phyloP scores from a whole-genome alignment of 2,113 vertebrate genomes.

The Thermophis baileyi region DNA sequence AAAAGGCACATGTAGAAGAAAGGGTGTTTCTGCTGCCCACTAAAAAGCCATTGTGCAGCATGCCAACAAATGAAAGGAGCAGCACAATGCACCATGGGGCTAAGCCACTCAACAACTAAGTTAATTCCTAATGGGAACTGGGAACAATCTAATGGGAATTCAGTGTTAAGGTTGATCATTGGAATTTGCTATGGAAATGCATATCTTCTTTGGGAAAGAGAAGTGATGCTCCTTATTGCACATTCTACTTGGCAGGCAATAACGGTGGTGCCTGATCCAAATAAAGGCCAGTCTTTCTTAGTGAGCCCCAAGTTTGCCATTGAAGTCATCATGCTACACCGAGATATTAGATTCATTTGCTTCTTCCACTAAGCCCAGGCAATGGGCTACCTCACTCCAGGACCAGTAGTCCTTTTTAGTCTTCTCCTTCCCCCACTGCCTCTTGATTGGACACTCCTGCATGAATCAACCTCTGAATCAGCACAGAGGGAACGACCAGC shows the following conservation, averaged over 20 bases:
- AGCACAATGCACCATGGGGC: neutral
- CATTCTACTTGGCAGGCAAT: neutral
- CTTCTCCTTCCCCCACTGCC: neutral
- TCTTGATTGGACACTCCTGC: neutral
- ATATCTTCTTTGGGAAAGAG: neutral
- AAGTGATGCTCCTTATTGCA: neutral
- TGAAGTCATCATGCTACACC: neutral
- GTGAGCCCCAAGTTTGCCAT: neutral
- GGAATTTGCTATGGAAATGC: neutral
- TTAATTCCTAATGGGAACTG: neutral
- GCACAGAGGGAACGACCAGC: slow-evolving; percentile 22
- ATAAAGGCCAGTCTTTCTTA: too few relatives aligned
- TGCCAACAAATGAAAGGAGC: neutral
- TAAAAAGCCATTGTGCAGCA: neutral
- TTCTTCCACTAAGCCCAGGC: neutral
- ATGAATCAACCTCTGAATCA: slow-evolving; percentile 26
- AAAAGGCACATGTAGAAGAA: neutral
- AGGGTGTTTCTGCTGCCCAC: neutral
- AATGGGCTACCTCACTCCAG: neutral
- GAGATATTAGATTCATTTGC: neutral
- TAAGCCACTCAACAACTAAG: neutral
- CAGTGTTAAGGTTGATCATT: neutral
- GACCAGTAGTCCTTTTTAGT: neutral
- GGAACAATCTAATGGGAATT: neutral
- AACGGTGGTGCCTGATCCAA: neutral